Evolutionary conservation across 1,140 invertebrate species (phyloP).

Genomic region (Drosophila obscura): DNA sequence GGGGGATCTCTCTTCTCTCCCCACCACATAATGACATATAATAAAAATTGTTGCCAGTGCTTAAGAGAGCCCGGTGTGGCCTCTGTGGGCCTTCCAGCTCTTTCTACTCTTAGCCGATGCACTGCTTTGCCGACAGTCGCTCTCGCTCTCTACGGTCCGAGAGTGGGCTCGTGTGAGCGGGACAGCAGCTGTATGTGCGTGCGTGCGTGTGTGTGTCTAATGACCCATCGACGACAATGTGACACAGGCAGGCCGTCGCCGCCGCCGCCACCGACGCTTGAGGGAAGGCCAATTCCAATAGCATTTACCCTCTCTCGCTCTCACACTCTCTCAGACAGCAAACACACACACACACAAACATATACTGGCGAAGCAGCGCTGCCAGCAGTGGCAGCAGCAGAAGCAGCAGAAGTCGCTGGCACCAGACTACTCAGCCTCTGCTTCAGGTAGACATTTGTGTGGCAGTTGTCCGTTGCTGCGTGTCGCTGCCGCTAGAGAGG

Average conservation of each 20-base stretch:
- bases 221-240: conserved; percentile 79
- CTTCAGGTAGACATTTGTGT: conserved; percentile 65
- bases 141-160: background rate
- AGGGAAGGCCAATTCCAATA: conserved; percentile 57
- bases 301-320: conserved; percentile 42
- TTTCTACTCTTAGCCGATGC: conserved; percentile 27
- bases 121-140: conserved; percentile 66
- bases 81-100: background rate
- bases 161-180: conserved; percentile 29
- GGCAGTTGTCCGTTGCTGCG: conserved; percentile 74
- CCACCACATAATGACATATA: no score
- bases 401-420: background rate
- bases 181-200: conserved; percentile 10
- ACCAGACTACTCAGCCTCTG: conserved; percentile 13
- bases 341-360: conserved; percentile 17
- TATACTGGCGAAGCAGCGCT: conserved; percentile 20
- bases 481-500: conserved; percentile 14
- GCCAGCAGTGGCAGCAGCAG: conserved; percentile 23
- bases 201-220: conserved; percentile 32
- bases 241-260: conserved; percentile 59
- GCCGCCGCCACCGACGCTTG: conserved; percentile 17
- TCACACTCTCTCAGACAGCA: conserved; percentile 9
- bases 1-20: no score
- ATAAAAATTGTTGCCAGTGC: no score
- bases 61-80: conserved; percentile 22